phyloP scores from a whole-genome alignment of 2,888 invertebrate genomes.

The Diloba caeruleocephala region DNA sequence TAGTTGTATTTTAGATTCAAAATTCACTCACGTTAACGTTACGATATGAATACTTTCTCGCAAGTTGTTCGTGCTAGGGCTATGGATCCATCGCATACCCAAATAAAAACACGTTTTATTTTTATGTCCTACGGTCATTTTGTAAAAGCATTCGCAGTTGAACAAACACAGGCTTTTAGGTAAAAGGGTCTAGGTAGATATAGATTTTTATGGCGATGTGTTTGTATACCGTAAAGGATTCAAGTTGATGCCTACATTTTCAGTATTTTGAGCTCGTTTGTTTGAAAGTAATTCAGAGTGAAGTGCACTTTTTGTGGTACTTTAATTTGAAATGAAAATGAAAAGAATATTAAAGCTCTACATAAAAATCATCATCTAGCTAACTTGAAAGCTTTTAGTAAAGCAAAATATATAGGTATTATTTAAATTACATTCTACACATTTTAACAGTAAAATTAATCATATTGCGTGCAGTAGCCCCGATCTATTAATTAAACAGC shows the following conservation, averaged over 20 bases:
- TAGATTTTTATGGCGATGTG: constrained; percentile 26
- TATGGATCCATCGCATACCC: constrained; percentile 37
- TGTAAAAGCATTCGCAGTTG: constrained; percentile 36
- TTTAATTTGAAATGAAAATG: neutral
- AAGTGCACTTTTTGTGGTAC: neutral
- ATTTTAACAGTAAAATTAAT: constrained; percentile 28
- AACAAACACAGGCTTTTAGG: constrained; percentile 48
- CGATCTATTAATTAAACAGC: constrained; percentile 62
- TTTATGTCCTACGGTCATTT: constrained; percentile 30
- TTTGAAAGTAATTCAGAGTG: neutral
- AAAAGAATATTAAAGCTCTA: neutral
- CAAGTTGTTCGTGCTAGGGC: too few relatives aligned
- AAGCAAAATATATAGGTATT: neutral
- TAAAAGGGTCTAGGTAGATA: constrained; percentile 42
- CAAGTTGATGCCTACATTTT: constrained; percentile 26
- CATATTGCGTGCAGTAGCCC: constrained; percentile 33
- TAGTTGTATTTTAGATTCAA: too few relatives aligned
- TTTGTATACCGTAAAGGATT: constrained; percentile 15
- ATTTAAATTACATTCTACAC: neutral
- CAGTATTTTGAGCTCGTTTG: constrained; percentile 1
- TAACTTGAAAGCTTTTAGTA: too few relatives aligned
- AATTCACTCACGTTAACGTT: too few relatives aligned
- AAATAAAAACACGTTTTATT: constrained; percentile 41
- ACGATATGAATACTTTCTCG: too few relatives aligned
- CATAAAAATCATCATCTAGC: too few relatives aligned